Conservation (phyloP, 2,113 vertebrate species). For the Tympanuchus pallidicinctus region DNA sequence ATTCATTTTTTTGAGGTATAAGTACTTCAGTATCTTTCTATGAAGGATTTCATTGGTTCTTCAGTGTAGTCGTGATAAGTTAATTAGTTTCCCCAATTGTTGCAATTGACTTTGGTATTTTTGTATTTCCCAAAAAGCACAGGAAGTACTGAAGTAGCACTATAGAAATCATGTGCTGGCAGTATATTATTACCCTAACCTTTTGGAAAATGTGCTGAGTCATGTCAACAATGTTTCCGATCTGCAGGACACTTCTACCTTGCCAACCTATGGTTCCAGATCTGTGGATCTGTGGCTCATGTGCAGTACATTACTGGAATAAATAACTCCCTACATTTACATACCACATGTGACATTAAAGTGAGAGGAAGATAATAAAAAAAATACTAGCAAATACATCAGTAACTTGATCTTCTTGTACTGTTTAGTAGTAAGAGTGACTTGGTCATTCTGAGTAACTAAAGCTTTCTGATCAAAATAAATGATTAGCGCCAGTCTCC, state of each 20-base stretch:
- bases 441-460: background rate
- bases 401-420: no score
- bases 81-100: background rate
- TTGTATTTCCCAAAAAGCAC: background rate
- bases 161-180: background rate
- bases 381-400: no score
- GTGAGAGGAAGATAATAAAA: no score
- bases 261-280: background rate
- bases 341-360: no score
- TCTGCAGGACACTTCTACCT: background rate
- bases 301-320: background rate
- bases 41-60: background rate
- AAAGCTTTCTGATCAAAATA: background rate
- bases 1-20: background rate
- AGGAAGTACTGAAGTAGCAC: background rate
- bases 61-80: background rate
- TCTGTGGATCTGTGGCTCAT: background rate
- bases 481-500: background rate
- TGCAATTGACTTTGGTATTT: background rate
- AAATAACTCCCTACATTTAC: background rate
- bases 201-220: background rate
- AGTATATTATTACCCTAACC: background rate
- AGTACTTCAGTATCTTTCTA: background rate
- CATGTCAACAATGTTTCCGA: background rate
- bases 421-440: no score